Evolutionary conservation across 2,888 invertebrate species (phyloP).

Genomic region (Drosophila picticornis): DNA sequence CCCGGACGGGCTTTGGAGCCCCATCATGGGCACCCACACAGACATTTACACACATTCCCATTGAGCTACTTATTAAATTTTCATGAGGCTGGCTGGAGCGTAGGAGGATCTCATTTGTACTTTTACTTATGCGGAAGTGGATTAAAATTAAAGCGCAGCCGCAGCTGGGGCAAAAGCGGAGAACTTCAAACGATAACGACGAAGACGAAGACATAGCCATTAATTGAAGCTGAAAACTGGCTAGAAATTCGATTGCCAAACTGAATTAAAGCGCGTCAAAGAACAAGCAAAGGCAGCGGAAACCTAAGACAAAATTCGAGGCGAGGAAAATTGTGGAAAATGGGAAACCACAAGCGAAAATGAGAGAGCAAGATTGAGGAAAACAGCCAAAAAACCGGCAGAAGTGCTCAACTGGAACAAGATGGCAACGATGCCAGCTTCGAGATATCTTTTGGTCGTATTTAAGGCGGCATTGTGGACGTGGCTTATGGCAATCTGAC

Average conservation of each 20-base stretch:
- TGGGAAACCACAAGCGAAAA: conserved; percentile 58
- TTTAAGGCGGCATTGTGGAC: conserved; percentile 36
- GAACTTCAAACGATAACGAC: conserved; percentile 54
- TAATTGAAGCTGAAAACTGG: conserved; percentile 71
- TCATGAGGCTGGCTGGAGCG: conserved; percentile 52
- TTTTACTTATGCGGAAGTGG: conserved; percentile 63
- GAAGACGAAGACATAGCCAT: conserved; percentile 7
- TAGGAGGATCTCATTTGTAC: conserved; percentile 54
- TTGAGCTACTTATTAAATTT: conserved; percentile 73
- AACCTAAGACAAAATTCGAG: conserved; percentile 31
- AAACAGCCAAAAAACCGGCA: conserved; percentile 49
- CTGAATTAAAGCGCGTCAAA: conserved; percentile 64
- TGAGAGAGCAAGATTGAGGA: conserved; percentile 2
- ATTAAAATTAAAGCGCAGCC: conserved; percentile 66
- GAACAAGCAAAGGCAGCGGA: conserved; percentile 30
- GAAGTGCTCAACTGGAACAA: conserved; percentile 73
- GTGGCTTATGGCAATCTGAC: conserved; percentile 66
- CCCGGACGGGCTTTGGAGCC: conserved; percentile 14
- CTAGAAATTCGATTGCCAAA: conserved; percentile 73
- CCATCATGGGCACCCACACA: conserved; percentile 30
- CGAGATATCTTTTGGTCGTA: conserved; percentile 47
- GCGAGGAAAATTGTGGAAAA: conserved; percentile 33
- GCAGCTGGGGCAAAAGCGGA: conserved; percentile 13
- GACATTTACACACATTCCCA: conserved; percentile 9
- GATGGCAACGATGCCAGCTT: conserved; percentile 56